These are phyloP conservation scores for Cryptocephalus primarius DNA, from an alignment of 2,888 invertebrate genomes.

Conservation along the genomic window DNA sequence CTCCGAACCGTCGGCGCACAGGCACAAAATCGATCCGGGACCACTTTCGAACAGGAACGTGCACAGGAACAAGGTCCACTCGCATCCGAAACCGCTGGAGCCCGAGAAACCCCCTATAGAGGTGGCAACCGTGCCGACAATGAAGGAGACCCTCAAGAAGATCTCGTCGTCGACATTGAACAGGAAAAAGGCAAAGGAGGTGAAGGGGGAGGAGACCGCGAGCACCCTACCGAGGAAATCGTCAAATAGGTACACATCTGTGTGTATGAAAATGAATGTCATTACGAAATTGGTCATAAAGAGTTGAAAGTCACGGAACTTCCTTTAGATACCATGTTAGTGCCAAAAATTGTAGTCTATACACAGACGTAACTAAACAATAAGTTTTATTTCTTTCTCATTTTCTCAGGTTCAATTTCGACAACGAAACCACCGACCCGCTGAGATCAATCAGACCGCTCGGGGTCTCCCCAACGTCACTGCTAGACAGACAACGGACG, in stretches of 20 bases:
- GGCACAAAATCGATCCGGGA: constrained; percentile 29
- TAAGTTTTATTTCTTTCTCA: too few relatives aligned
- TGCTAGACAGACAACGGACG: too few relatives aligned
- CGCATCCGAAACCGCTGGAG: constrained; percentile 38
- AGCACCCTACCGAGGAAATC: constrained; percentile 34
- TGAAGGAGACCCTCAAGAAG: constrained; percentile 20
- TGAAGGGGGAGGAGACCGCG: constrained; percentile 24
- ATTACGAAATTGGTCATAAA: too few relatives aligned
- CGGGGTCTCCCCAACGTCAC: too few relatives aligned
- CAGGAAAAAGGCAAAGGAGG: constrained; percentile 22
- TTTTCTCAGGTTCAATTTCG: constrained; percentile 18
- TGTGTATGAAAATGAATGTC: too few relatives aligned
- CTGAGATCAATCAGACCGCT: too few relatives aligned
- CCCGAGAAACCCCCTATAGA: constrained; percentile 37
- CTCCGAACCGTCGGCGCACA: constrained; percentile 27
- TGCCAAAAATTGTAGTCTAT: too few relatives aligned
- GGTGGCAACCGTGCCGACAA: constrained; percentile 16
- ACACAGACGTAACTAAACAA: too few relatives aligned
- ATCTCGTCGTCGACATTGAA: constrained; percentile 17
- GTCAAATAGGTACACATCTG: constrained; percentile 3
- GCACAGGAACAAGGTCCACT: constrained; percentile 24
- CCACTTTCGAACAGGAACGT: constrained; percentile 18
- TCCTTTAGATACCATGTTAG: too few relatives aligned
- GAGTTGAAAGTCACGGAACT: too few relatives aligned
- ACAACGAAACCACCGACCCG: constrained; percentile 9